Evolutionary conservation across 2,113 vertebrate genomes (phyloP), one percentile per base, ranked within the genome.

Genomic region (Urocynchramus pylzowi): DNA sequence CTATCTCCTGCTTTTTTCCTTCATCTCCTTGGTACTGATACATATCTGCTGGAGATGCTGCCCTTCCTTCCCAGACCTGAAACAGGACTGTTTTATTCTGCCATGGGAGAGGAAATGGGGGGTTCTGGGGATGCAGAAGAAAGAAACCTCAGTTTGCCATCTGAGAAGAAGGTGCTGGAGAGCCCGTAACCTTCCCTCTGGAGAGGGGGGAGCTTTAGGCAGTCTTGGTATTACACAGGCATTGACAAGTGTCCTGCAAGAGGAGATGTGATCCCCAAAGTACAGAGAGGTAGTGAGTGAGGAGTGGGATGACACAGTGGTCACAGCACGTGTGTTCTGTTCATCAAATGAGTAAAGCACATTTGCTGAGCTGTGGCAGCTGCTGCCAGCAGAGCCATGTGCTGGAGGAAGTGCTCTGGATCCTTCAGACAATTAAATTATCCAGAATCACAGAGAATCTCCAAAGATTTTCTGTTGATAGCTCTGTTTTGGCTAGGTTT

Each of bases 1-100:
- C 84, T 93, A 44, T 85, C 89, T 96, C 70, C 89, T 94, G 80
- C 86, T 90, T 93, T 87, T 54, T 79, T 50, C 93, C 71, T 69
- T 78, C 90, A 49, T 90, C 94, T 87, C 93, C 86, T 88, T 93
- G 91, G 89, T 96, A 30, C 85, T 69, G 59, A 88, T 92, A 93
- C 96, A 84, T 97, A 96, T 93, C 90, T 96, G 87, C 88, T 95
- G 93, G 88, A 95, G 83, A 89, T 95, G 91, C 94, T 91, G 81
- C 82, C 91, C 82, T 82, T 88, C 86, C 90, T 33, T 56, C 52
- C 63, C 78, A 56, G 83, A 74, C 92, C 82, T 95, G 87, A 69
- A 86, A 60, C 44, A 74, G 83, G 59, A 74, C 78, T 88, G 56
- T 35, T 76, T 79, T 75, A 37, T 87, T 89, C 49, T 79, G 69